phyloP scores from a whole-genome alignment of 2,797 vertebrate genomes.

The Thamnophis elegans region DNA sequence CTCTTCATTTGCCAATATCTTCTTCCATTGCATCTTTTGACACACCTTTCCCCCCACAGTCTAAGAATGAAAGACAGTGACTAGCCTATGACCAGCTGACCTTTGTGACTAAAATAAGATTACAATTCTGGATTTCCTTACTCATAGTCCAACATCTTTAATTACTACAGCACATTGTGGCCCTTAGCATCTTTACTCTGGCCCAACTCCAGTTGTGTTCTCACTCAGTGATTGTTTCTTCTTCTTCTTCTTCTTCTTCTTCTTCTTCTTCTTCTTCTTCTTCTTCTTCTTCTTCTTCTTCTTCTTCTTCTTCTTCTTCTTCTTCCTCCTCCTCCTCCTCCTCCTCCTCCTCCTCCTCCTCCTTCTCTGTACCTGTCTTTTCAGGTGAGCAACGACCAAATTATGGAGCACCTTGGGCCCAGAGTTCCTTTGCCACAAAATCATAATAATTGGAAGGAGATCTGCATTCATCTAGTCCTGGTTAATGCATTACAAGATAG shows the following conservation, averaged over 20 bases:
- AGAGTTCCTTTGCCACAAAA: neutral
- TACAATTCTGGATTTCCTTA: neutral
- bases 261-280: neutral
- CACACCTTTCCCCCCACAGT: no score
- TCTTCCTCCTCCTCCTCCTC: no score
- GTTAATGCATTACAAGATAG: neutral
- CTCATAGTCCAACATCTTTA: neutral
- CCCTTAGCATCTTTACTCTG: neutral
- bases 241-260: neutral
- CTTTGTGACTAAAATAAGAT: neutral
- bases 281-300: neutral
- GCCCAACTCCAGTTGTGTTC: neutral
- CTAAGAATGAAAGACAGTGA: neutral
- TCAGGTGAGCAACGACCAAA: neutral
- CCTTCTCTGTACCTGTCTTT: neutral
- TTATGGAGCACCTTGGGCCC: neutral
- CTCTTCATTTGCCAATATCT: neutral
- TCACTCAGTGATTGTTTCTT: neutral
- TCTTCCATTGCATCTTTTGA: neutral
- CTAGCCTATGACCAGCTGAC: neutral
- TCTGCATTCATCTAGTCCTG: neutral
- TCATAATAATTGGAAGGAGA: neutral
- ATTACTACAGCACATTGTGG: neutral
- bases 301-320: neutral
- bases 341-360: fast-evolving